These are phyloP conservation scores for Cynoglossus semilaevis DNA, from an alignment of 2,113 vertebrate species.

Conservation along the genomic window DNA sequence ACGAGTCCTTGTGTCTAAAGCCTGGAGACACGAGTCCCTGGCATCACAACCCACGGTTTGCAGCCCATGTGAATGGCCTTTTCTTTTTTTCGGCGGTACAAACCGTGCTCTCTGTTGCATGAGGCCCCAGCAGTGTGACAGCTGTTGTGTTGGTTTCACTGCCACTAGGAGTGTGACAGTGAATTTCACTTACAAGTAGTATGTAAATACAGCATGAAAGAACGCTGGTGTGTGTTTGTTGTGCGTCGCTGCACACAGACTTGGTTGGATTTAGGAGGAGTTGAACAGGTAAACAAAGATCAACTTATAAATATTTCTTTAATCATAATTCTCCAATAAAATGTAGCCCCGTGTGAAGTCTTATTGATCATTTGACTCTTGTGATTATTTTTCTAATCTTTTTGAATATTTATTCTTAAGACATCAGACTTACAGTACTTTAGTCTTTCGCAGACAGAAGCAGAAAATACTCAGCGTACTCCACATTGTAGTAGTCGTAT, in stretches of 20 bases:
- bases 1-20: slow-evolving; percentile 1
- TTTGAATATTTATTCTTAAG: too few species aligned
- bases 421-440: too few species aligned
- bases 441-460: too few species aligned
- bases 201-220: slow-evolving; percentile 25
- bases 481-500: too few species aligned
- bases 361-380: too few species aligned
- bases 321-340: too few species aligned
- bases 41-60: not conserved
- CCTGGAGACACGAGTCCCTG: slow-evolving; percentile 7
- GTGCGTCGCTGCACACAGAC: not conserved
- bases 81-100: slow-evolving; percentile 15
- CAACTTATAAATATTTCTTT: not conserved
- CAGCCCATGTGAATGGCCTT: slow-evolving; percentile 4
- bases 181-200: not conserved
- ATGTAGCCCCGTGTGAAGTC: too few species aligned
- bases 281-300: not conserved
- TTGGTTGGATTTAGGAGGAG: not conserved
- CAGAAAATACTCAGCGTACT: too few species aligned
- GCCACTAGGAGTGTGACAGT: slow-evolving; percentile 11
- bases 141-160: slow-evolving; percentile 13
- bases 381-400: too few species aligned
- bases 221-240: not conserved
- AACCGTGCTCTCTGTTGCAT: slow-evolving; percentile 16
- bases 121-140: not conserved